Conservation (phyloP, 2,113 vertebrate species). For the Benitochromis conjunctus region DNA sequence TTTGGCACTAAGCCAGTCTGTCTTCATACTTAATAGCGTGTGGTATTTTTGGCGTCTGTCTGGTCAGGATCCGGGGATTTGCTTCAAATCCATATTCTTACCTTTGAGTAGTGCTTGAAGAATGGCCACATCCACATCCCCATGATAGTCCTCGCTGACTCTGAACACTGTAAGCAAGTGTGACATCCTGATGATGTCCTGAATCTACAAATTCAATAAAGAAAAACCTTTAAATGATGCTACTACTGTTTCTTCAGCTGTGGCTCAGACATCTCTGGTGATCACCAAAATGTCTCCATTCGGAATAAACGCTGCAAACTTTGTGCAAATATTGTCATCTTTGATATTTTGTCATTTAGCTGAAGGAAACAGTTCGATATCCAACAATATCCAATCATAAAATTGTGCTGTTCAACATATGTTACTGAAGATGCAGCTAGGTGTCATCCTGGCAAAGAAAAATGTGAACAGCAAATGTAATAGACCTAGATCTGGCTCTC, state of each 20-base stretch:
- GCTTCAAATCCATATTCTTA: slow-evolving; percentile 26
- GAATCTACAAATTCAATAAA: slow-evolving; percentile 76
- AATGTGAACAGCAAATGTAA: background rate
- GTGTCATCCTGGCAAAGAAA: background rate
- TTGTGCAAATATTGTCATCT: background rate
- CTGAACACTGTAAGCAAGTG: slow-evolving; percentile 88
- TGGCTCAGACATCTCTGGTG: background rate
- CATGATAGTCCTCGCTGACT: slow-evolving; percentile 79
- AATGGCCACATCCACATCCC: slow-evolving; percentile 90
- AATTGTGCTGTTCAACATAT: background rate
- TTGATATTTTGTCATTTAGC: background rate
- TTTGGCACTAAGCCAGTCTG: background rate
- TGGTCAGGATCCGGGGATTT: background rate
- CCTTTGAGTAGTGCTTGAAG: slow-evolving; percentile 94
- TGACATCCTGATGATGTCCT: slow-evolving; percentile 84
- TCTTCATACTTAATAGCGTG: background rate
- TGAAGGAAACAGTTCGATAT: background rate
- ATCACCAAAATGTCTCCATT: background rate
- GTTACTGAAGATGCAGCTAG: background rate
- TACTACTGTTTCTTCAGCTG: background rate
- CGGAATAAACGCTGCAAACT: background rate
- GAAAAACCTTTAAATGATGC: background rate
- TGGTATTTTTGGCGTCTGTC: background rate
- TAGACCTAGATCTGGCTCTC: background rate
- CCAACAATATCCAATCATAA: background rate